Conservation (phyloP, 53 echinoderm and acorn worm genomes). For the Paelopatides confundens region DNA sequence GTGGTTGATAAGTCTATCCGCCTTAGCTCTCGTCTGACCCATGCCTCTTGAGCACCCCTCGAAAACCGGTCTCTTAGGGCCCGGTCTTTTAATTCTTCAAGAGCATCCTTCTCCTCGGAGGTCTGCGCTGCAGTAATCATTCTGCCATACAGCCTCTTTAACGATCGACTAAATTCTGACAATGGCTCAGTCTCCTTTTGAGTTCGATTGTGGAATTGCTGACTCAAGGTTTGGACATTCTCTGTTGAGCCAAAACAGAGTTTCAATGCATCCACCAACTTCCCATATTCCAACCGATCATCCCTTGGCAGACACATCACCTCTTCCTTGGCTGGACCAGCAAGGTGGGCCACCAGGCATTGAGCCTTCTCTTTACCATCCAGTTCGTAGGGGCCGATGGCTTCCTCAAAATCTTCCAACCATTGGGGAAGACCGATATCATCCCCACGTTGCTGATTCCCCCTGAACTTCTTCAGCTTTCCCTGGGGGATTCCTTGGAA, state of each 20-base stretch:
- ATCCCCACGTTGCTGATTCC: no score
- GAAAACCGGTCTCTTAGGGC: slow-evolving; percentile 44
- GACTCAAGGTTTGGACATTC: slow-evolving; percentile 38
- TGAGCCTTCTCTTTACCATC: no score
- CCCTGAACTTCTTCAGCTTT: slow-evolving; percentile 4
- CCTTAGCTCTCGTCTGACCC: slow-evolving; percentile 42
- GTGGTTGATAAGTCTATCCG: background rate
- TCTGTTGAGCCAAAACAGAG: slow-evolving; percentile 34
- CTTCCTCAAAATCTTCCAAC: no score
- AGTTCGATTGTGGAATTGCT: slow-evolving; percentile 20
- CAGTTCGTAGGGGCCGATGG: no score
- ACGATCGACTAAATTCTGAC: slow-evolving; percentile 37
- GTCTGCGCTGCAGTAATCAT: slow-evolving; percentile 15
- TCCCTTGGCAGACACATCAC: no score
- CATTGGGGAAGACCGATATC: background rate
- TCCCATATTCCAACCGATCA: background rate
- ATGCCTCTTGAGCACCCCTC: no score
- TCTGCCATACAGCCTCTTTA: slow-evolving; percentile 26
- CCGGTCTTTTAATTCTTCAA: slow-evolving; percentile 8
- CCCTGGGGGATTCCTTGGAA: no score
- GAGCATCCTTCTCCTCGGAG: slow-evolving; percentile 35
- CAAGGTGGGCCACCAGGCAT: slow-evolving; percentile 58
- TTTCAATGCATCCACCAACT: background rate
- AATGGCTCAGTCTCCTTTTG: slow-evolving; percentile 51
- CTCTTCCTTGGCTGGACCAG: no score